Evolutionary conservation across 2,113 vertebrate species (phyloP).

Genomic region (Collichthys lucidus): DNA sequence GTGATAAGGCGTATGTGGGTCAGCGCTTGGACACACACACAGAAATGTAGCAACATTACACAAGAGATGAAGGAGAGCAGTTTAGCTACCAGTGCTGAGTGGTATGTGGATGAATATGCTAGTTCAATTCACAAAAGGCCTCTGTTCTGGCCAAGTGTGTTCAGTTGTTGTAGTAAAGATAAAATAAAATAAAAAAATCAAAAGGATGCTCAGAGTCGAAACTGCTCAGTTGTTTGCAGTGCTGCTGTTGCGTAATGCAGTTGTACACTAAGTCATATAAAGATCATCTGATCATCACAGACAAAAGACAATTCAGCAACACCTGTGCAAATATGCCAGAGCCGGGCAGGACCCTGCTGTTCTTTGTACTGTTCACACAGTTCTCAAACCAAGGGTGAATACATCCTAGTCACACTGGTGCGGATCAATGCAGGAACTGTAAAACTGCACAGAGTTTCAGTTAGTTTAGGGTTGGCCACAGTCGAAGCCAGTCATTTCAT

Average conservation of each 20-base stretch:
- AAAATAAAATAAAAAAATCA: too few relatives aligned
- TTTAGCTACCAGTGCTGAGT: conserved; percentile 9
- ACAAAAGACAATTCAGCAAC: conserved; percentile 53
- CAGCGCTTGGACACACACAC: neutral
- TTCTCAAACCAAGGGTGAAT: conserved; percentile 17
- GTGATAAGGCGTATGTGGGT: conserved; percentile 27
- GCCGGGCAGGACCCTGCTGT: conserved; percentile 23
- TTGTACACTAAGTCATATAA: neutral
- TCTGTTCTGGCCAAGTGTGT: conserved; percentile 3
- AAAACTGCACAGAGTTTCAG: conserved; percentile 42
- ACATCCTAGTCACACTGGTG: conserved; percentile 62
- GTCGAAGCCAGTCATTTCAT: conserved; percentile 33
- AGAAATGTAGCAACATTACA: neutral
- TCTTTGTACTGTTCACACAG: conserved; percentile 30
- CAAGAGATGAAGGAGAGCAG: conserved; percentile 2
- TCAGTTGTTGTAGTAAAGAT: conserved; percentile 15
- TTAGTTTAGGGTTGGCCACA: conserved; percentile 47
- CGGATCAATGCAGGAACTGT: conserved; percentile 53
- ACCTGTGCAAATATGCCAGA: conserved; percentile 62
- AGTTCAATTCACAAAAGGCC: conserved; percentile 3
- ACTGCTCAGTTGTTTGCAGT: neutral
- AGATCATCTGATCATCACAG: conserved; percentile 16
- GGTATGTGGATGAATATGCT: conserved; percentile 15
- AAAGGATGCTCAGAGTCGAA: too few relatives aligned
- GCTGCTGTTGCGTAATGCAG: conserved; percentile 1